Percentiles rank a stretch among this genome's conserved stretches.
Evolutionary conservation across 1,140 invertebrate species (phyloP).

Genomic region (Phocides pigmalion): DNA sequence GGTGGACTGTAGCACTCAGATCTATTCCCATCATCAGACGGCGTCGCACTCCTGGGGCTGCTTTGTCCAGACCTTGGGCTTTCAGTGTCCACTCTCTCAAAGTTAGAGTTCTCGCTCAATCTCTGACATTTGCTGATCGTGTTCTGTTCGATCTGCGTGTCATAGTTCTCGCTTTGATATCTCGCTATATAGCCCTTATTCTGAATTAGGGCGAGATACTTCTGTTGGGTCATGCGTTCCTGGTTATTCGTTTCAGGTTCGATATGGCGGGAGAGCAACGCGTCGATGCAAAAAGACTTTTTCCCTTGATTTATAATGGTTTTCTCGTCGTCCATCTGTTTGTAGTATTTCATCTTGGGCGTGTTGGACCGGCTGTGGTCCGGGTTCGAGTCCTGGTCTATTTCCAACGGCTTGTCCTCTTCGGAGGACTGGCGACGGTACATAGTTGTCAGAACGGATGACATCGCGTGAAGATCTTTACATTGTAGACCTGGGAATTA

Average conservation of each 20-base stretch:
- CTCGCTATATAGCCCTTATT: conserved; percentile 73
- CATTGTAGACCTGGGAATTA: conserved; percentile 6
- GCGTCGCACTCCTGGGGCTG: conserved; percentile 67
- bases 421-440: conserved; percentile 60
- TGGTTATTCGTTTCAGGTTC: conserved; percentile 62
- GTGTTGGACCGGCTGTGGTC: conserved; percentile 62
- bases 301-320: conserved; percentile 66
- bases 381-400: conserved; percentile 62
- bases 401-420: conserved; percentile 61
- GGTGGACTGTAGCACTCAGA: conserved; percentile 80
- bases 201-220: conserved; percentile 74
- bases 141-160: conserved; percentile 75
- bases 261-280: conserved; percentile 70
- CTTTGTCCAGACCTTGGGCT: conserved; percentile 69
- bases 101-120: conserved; percentile 39
- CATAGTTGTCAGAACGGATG: conserved; percentile 60
- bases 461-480: conserved; percentile 41
- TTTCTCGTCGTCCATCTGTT: conserved; percentile 63
- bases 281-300: conserved; percentile 82
- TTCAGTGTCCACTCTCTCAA: conserved; percentile 46
- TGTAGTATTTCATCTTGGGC: conserved; percentile 71
- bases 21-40: conserved; percentile 78
- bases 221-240: conserved; percentile 74
- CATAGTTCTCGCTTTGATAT: conserved; percentile 65
- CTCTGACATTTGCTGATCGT: conserved; percentile 70